Evolutionary conservation across 2,888 invertebrate species (phyloP).

Genomic region (Mayetiola destructor): DNA sequence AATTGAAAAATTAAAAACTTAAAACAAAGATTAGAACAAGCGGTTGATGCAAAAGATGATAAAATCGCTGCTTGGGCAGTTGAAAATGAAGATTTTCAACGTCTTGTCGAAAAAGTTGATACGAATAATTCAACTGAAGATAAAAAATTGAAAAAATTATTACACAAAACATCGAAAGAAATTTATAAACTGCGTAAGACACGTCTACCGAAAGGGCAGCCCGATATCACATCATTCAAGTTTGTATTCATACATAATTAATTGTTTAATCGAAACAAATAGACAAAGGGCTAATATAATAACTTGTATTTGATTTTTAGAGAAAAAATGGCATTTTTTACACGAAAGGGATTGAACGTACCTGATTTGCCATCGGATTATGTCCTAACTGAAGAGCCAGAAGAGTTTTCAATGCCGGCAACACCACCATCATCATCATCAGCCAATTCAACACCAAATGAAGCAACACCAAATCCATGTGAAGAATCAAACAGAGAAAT

Average conservation of each 20-base stretch:
- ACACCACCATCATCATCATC: not conserved
- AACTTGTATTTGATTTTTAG: slow-evolving; percentile 40
- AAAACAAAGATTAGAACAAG: slow-evolving; percentile 68
- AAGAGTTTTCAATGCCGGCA: not conserved
- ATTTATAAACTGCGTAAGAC: slow-evolving; percentile 80
- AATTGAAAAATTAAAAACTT: slow-evolving; percentile 66
- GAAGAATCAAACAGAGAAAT: not conserved
- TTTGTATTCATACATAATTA: slow-evolving; percentile 38
- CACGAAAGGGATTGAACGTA: slow-evolving; percentile 60
- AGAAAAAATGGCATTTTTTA: slow-evolving; percentile 95
- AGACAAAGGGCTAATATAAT: not conserved
- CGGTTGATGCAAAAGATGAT: slow-evolving; percentile 66
- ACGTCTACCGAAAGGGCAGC: slow-evolving; percentile 73
- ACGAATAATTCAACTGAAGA: slow-evolving; percentile 38
- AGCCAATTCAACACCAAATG: not conserved
- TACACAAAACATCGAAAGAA: slow-evolving; percentile 79
- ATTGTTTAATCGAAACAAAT: slow-evolving; percentile 12
- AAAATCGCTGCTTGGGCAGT: slow-evolving; percentile 74
- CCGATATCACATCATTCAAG: slow-evolving; percentile 86
- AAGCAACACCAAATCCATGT: not conserved
- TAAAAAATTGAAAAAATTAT: slow-evolving; percentile 59
- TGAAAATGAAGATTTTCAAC: slow-evolving; percentile 74
- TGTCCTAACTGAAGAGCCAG: slow-evolving; percentile 23
- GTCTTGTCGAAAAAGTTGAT: slow-evolving; percentile 40
- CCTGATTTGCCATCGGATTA: slow-evolving; percentile 60